These are phyloP conservation scores for Malurus elegans DNA, from an alignment of 2,113 vertebrate genomes.

Conservation along the genomic window DNA sequence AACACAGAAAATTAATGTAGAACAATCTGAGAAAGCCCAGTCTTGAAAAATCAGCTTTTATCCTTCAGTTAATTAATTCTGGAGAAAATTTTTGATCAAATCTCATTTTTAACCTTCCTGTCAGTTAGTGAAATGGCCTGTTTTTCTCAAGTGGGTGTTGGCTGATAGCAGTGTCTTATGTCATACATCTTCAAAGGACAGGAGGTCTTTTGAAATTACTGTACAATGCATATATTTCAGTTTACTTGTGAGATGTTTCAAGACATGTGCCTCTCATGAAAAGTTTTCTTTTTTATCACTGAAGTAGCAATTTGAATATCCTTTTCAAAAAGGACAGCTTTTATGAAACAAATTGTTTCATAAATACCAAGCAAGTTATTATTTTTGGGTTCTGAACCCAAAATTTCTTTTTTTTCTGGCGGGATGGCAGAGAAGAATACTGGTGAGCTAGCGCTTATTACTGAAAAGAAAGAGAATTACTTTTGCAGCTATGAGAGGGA, in stretches of 20 bases:
- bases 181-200: not conserved
- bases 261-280: not conserved
- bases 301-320: not conserved
- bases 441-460: not conserved
- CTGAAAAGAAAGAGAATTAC: not conserved
- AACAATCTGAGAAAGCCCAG: not conserved
- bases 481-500: not conserved
- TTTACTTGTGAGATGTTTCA: not conserved
- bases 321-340: not conserved
- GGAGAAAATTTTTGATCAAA: not conserved
- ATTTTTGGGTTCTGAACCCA: not conserved
- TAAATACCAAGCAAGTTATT: not conserved
- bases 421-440: not conserved
- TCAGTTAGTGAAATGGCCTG: not conserved
- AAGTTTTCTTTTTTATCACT: not conserved
- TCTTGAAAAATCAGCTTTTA: not conserved
- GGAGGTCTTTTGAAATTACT: not conserved
- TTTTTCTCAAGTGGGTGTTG: not conserved
- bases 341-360: not conserved
- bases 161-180: not conserved
- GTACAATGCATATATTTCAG: not conserved
- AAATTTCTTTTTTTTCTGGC: not conserved
- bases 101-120: not conserved
- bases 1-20: not conserved
- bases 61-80: not conserved